Conservation (phyloP, 1,140 invertebrate species). For the Andrena cerasifolii region DNA sequence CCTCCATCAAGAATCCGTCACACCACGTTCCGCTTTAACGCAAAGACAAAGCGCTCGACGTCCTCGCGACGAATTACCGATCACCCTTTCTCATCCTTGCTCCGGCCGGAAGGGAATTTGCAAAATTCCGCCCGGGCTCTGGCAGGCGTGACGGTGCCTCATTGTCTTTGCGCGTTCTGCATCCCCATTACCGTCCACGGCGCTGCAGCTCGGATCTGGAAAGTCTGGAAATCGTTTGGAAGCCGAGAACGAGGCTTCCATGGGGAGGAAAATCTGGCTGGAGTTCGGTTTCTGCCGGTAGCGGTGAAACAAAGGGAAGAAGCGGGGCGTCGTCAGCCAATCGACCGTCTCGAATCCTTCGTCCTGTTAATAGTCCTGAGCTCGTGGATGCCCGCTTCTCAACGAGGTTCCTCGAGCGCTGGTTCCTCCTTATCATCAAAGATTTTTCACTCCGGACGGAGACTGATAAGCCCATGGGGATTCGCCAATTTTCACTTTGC, state of each 20-base stretch:
- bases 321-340: background rate
- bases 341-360: conserved; percentile 31
- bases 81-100: background rate
- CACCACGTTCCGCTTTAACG: background rate
- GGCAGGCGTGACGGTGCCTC: conserved; percentile 19
- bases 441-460: background rate
- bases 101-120: background rate
- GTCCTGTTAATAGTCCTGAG: conserved; percentile 2
- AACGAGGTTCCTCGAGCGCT: too few relatives aligned
- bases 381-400: background rate
- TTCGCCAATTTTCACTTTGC: conserved; percentile 38
- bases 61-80: background rate
- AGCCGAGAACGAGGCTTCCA: background rate
- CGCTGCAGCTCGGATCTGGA: background rate
- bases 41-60: background rate
- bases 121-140: background rate
- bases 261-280: background rate
- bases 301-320: conserved; percentile 33
- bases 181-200: background rate
- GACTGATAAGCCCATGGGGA: too few relatives aligned
- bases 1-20: background rate
- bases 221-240: background rate
- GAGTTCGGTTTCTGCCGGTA: background rate
- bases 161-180: conserved; percentile 29
- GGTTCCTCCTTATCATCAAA: background rate